Evolutionary conservation across 2,797 vertebrate species (phyloP).

Genomic region (Mormyrus proboscirostris): DNA sequence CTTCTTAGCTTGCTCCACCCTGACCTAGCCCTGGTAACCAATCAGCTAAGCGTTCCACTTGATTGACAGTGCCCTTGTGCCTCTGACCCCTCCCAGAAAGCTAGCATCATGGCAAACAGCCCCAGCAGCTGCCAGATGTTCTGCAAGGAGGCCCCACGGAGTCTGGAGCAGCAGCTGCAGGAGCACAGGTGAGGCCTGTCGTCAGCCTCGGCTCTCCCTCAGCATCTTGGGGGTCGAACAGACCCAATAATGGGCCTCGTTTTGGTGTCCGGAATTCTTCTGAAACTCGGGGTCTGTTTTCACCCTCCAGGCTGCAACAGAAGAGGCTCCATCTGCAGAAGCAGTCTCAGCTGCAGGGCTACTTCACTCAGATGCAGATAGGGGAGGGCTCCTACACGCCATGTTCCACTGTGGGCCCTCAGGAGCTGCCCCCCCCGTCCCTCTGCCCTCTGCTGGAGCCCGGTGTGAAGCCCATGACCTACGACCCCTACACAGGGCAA

Average conservation of each 20-base stretch:
- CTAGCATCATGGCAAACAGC: slow-evolving; percentile 80
- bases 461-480: slow-evolving; percentile 62
- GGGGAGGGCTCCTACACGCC: slow-evolving; percentile 73
- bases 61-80: not conserved
- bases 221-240: not conserved
- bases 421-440: slow-evolving; percentile 56
- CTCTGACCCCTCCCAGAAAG: slow-evolving; percentile 57
- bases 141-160: slow-evolving; percentile 89
- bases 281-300: not conserved
- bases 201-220: not conserved
- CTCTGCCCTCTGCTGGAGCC: slow-evolving; percentile 79
- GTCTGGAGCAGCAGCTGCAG: slow-evolving; percentile 93
- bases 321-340: slow-evolving; percentile 92
- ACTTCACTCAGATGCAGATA: slow-evolving; percentile 99
- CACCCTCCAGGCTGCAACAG: slow-evolving; percentile 77
- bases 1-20: not conserved
- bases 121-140: slow-evolving; percentile 85
- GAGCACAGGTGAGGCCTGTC: slow-evolving; percentile 88
- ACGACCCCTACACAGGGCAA: slow-evolving; percentile 72
- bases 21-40: not conserved
- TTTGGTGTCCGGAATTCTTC: not conserved
- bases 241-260: not conserved
- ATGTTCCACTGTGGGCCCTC: slow-evolving; percentile 54
- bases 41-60: not conserved
- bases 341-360: slow-evolving; percentile 85